phyloP scores from a whole-genome alignment of 2,888 invertebrate species.

The Rotaria macrura region DNA sequence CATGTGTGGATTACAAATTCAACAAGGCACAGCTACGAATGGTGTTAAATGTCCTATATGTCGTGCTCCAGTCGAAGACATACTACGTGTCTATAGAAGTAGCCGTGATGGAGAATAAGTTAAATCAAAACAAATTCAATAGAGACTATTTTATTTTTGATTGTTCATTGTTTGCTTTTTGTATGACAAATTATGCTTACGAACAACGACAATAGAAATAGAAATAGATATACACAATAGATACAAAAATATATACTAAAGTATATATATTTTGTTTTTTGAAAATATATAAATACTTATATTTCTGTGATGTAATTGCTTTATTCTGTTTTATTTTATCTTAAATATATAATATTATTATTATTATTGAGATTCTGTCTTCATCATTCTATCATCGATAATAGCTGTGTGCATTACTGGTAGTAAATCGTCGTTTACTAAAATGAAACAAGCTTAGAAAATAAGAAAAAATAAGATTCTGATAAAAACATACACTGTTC shows the following conservation, averaged over 20 bases:
- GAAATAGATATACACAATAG: neutral
- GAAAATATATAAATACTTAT: too few species aligned
- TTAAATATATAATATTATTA: too few species aligned
- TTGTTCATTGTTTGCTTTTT: neutral
- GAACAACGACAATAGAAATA: neutral
- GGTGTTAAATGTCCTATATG: constrained; percentile 45
- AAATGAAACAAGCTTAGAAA: neutral
- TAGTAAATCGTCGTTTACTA: neutral
- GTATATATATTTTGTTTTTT: too few species aligned
- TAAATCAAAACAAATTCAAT: neutral
- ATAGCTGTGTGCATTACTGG: neutral
- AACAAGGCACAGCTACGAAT: constrained; percentile 36
- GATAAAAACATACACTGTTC: neutral
- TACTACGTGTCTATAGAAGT: constrained; percentile 41
- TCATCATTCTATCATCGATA: neutral
- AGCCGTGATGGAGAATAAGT: constrained; percentile 15
- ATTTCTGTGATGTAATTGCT: too few species aligned
- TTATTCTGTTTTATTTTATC: too few species aligned
- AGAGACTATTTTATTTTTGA: too few species aligned
- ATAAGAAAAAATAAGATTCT: neutral
- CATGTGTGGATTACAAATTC: constrained; percentile 43
- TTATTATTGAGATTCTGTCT: neutral
- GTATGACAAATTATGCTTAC: neutral
- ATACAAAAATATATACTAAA: too few species aligned
- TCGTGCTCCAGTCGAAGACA: constrained; percentile 46